Evolutionary conservation across 2,113 vertebrate species (phyloP), one percentile per base, ranked within the genome.

Genomic region (Eulemur rufifrons): DNA sequence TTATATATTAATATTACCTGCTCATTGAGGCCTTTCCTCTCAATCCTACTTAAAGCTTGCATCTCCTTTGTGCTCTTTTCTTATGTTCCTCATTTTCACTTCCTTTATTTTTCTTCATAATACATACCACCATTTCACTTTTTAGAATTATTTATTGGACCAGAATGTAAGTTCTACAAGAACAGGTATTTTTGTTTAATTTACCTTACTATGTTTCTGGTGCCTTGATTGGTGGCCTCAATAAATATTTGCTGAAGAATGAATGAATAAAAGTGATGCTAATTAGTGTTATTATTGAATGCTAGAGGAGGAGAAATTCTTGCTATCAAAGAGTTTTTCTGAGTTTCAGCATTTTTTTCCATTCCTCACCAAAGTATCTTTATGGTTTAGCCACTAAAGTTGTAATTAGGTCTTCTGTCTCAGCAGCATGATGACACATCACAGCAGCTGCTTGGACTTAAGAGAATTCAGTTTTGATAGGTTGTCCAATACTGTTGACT

Each of bases 331-430:
- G 42, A 68, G 27, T 69, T 92, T 96, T 89, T 59, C 64, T 84
- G 63, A 86, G 54, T 78, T n/a, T 92, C 86, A 94, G 83, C 74
- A 66, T n/a, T 89, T 66, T 85, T 82, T 25, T 13, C 56, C 59
- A 68, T 39, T 54, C 6, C 13, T 94, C 23, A 66, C 82, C 59
- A 59, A 34, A 85, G 47, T 94, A 37, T 82, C 47, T 94, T 96
- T 97, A 80, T 76, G 42, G 68, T 68, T 83, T 85, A 89, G 91
- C 76, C 80, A 84, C 89, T 93, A 77, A 93, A 84, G 29, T 42
- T 89, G 69, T 96, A 95, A 98, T 97, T 97, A 91, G 80, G 59
- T 93, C 95, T 91, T 94, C 89, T 96, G 82, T 97, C 83, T 96
- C 64, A 84, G 91, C 17, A 42, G 86, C 91, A 73, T 56, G 52